Evolutionary conservation across 2,113 vertebrate genomes (phyloP).

Genomic region (Anhinga rufa): DNA sequence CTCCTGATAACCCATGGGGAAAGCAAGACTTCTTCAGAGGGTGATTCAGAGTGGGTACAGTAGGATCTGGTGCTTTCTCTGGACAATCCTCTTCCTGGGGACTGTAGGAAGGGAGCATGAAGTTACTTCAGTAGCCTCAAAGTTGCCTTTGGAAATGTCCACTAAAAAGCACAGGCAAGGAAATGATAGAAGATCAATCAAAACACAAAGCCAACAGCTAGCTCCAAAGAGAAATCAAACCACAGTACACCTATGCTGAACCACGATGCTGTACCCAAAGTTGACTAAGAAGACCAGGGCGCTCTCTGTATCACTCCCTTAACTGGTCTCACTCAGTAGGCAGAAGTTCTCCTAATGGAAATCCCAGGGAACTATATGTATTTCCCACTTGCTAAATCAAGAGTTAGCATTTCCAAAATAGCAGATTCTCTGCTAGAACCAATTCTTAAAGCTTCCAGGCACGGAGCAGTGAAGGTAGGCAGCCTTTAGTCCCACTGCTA

Average conservation of each 20-base stretch:
- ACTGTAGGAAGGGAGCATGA: neutral
- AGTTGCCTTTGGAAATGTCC: neutral
- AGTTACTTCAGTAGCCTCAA: neutral
- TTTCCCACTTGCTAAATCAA: neutral
- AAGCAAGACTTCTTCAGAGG: neutral
- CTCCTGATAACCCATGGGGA: neutral
- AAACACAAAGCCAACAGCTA: neutral
- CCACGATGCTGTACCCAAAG: fast-evolving
- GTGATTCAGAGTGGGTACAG: neutral
- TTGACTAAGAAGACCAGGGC: neutral
- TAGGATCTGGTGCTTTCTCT: neutral
- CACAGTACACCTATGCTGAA: neutral
- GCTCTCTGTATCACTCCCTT: neutral
- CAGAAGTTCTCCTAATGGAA: neutral
- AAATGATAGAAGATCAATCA: neutral
- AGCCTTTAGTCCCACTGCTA: neutral
- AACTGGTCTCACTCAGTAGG: neutral
- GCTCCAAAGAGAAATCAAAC: neutral
- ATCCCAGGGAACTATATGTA: neutral
- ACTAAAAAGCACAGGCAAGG: neutral
- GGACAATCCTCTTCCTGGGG: neutral
- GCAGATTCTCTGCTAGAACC: neutral
- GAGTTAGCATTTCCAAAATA: neutral
- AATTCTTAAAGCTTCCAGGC: neutral
- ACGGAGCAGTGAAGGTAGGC: neutral